Conservation (phyloP, 2,113 vertebrate genomes). For the Cyanoderma ruficeps region DNA sequence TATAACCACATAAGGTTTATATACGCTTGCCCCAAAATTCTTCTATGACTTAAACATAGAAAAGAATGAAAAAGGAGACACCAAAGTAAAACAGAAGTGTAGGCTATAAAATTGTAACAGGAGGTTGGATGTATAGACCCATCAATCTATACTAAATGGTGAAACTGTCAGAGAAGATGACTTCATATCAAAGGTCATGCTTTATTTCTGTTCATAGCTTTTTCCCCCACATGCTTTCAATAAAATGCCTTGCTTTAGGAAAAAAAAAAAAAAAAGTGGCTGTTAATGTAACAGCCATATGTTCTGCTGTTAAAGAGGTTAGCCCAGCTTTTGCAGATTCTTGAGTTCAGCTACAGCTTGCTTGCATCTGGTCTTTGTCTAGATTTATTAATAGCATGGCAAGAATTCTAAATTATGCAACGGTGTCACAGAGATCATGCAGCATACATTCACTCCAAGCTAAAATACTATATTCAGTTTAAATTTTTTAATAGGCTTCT, state of each 20-base stretch:
- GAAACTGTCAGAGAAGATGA: neutral
- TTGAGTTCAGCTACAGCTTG: constrained; percentile 50
- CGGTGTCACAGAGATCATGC: constrained; percentile 43
- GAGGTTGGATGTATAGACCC: neutral
- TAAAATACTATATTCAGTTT: constrained; percentile 17
- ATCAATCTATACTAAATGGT: constrained; percentile 5
- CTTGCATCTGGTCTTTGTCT: constrained; percentile 66
- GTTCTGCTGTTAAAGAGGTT: constrained; percentile 49
- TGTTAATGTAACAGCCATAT: constrained; percentile 59
- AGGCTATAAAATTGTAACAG: constrained; percentile 8
- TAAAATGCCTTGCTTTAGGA: constrained; percentile 17
- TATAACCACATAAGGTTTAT: neutral
- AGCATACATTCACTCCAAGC: neutral
- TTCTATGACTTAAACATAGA: neutral
- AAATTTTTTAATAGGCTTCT: constrained; percentile 33
- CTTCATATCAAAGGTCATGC: constrained; percentile 25
- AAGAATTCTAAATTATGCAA: constrained; percentile 50
- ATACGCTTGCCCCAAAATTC: neutral
- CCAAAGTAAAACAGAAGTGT: neutral
- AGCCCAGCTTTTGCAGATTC: constrained; percentile 56
- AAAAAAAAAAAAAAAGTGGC: neutral
- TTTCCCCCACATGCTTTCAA: constrained; percentile 27
- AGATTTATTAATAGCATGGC: constrained; percentile 65
- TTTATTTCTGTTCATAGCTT: constrained; percentile 25
- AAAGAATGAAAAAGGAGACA: neutral